Percentiles rank a stretch among this genome's conserved stretches.
Conservation (phyloP, 2,797 vertebrate genomes). For the Synanceia verrucosa region DNA sequence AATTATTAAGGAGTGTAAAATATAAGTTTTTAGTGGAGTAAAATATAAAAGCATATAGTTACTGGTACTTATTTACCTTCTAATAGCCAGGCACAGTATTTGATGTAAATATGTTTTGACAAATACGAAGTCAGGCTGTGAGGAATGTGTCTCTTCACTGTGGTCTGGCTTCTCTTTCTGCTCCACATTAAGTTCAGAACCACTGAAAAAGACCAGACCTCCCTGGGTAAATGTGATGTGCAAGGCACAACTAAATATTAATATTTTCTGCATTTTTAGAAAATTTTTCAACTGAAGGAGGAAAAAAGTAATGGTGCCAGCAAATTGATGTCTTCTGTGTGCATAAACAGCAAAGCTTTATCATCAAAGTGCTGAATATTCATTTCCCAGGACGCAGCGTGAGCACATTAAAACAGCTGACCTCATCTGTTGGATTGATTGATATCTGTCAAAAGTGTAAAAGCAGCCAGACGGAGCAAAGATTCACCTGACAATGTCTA, state of each 20-base stretch:
- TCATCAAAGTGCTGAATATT: constrained; percentile 76
- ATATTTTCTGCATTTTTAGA: constrained; percentile 17
- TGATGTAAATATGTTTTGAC: background rate
- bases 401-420: constrained; percentile 72
- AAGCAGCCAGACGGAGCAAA: constrained; percentile 51
- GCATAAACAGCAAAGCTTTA: constrained; percentile 67
- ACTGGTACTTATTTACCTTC: background rate
- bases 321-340: constrained; percentile 58
- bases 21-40: accelerated
- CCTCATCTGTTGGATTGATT: constrained; percentile 66
- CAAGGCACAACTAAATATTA: constrained; percentile 2
- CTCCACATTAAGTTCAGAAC: background rate
- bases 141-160: background rate
- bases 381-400: constrained; percentile 60
- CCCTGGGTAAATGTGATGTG: background rate
- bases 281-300: constrained; percentile 1
- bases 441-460: constrained; percentile 69
- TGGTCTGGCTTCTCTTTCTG: background rate
- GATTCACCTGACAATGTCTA: constrained; percentile 57
- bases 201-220: background rate
- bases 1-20: background rate
- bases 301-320: constrained; percentile 41
- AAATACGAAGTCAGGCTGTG: too few relatives aligned
- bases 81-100: background rate
- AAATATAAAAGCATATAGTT: background rate